phyloP scores from a whole-genome alignment of 2,797 vertebrate genomes.

The Hippocampus kuda region DNA sequence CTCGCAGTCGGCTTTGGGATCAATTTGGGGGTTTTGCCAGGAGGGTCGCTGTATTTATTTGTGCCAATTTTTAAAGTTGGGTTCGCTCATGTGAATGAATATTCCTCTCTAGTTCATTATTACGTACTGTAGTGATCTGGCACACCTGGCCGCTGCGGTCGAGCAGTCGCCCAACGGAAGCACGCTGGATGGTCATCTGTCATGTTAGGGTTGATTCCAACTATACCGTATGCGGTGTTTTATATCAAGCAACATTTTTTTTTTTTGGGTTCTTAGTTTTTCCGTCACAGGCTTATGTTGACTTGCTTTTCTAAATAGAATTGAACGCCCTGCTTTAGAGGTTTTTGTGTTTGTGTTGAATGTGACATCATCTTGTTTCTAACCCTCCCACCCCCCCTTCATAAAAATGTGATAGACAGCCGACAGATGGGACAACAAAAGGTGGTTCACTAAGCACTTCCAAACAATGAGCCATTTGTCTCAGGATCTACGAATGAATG shows the following conservation, averaged over 20 bases:
- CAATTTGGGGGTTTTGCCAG: constrained; percentile 20
- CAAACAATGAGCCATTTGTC: constrained; percentile 41
- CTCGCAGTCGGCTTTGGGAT: not conserved
- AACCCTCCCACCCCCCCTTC: not conserved
- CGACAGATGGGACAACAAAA: constrained; percentile 43
- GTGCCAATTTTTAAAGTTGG: constrained; percentile 58
- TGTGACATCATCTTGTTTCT: constrained; percentile 36
- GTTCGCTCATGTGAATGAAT: constrained; percentile 32
- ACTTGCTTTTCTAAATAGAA: constrained; percentile 40
- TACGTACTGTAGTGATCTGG: not conserved
- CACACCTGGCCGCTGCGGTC: constrained; percentile 9
- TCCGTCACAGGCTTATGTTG: constrained; percentile 42
- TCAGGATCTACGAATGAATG: constrained; percentile 32
- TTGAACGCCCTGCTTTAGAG: constrained; percentile 26
- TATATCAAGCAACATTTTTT: not conserved
- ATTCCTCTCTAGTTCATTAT: not conserved
- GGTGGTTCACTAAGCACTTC: constrained; percentile 44
- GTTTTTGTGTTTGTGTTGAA: constrained; percentile 48
- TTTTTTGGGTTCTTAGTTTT: constrained; percentile 18
- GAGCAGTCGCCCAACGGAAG: constrained; percentile 11
- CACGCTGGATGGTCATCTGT: constrained; percentile 26
- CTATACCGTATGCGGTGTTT: not conserved
- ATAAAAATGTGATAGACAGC: constrained; percentile 36
- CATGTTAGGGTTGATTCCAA: not conserved
- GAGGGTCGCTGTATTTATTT: constrained; percentile 16